phyloP scores from a whole-genome alignment of 2,888 invertebrate genomes.

The Polyploca ridens region DNA sequence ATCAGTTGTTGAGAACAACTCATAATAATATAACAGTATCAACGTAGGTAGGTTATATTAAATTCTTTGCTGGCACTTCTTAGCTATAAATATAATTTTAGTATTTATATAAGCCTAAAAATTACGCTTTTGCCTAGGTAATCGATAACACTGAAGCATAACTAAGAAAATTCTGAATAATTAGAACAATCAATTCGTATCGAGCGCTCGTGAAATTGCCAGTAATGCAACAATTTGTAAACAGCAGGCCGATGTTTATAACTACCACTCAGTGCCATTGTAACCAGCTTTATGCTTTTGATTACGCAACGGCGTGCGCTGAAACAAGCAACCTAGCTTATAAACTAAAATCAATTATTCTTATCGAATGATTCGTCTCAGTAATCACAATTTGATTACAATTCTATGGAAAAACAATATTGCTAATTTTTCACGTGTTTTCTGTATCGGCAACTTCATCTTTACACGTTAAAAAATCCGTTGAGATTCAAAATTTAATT shows the following conservation, averaged over 20 bases:
- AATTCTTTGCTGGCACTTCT: too few species aligned
- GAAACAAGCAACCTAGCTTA: slow-evolving; percentile 43
- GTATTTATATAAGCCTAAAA: background rate
- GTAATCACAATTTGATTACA: background rate
- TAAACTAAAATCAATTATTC: slow-evolving; percentile 49
- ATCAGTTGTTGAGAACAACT: background rate
- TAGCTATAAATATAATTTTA: background rate
- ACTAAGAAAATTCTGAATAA: slow-evolving; percentile 64
- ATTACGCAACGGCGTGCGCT: slow-evolving; percentile 57
- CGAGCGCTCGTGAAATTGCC: slow-evolving; percentile 50
- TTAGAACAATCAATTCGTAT: slow-evolving; percentile 68
- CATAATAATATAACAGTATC: too few species aligned
- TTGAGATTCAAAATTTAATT: too few species aligned
- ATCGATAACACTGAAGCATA: slow-evolving; percentile 43
- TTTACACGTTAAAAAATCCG: too few species aligned
- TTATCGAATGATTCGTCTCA: background rate
- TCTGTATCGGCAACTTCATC: too few species aligned
- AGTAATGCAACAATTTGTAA: slow-evolving; percentile 76
- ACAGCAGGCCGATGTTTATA: slow-evolving; percentile 64
- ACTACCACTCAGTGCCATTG: slow-evolving; percentile 58
- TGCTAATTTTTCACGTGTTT: background rate
- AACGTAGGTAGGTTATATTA: too few species aligned
- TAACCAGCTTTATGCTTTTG: slow-evolving; percentile 50
- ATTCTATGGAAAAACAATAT: background rate
- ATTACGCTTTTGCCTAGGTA: slow-evolving; percentile 29